Evolutionary conservation across 2,888 invertebrate species (phyloP).

Genomic region (Hermaeophaga mercurialis): DNA sequence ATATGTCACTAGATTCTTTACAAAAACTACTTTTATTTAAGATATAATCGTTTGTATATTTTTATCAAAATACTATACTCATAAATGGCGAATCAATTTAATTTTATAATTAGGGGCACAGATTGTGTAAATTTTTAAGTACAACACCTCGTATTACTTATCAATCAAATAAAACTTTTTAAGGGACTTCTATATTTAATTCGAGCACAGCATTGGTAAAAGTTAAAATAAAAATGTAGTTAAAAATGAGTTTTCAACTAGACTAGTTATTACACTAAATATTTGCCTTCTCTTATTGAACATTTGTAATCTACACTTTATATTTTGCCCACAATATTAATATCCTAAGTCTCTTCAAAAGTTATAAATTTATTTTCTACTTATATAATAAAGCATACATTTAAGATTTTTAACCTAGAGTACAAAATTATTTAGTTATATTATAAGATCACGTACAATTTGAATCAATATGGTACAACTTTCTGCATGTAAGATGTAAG

Average conservation of each 20-base stretch:
- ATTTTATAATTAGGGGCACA: not conserved
- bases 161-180: too few relatives aligned
- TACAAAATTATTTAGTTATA: slow-evolving; percentile 24
- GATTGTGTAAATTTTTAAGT: not conserved
- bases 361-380: not conserved
- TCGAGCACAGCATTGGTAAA: too few relatives aligned
- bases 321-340: not conserved
- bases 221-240: too few relatives aligned
- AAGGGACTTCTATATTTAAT: too few relatives aligned
- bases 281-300: not conserved
- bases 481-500: slow-evolving; percentile 15
- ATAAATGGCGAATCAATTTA: not conserved
- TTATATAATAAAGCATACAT: slow-evolving; percentile 12
- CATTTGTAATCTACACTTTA: not conserved
- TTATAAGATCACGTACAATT: slow-evolving; percentile 24
- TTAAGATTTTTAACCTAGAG: slow-evolving; percentile 8
- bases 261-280: slow-evolving; percentile 4
- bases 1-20: not conserved
- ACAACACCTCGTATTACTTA: slow-evolving; percentile 2
- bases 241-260: too few relatives aligned
- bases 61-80: slow-evolving; percentile 1
- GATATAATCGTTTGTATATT: not conserved
- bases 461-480: slow-evolving; percentile 18
- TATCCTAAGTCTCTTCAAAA: not conserved
- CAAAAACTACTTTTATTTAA: not conserved